Evolutionary conservation across 2,113 vertebrate genomes (phyloP), one percentile per base, ranked within the genome.

Genomic region (Hemibagrus wyckioides): DNA sequence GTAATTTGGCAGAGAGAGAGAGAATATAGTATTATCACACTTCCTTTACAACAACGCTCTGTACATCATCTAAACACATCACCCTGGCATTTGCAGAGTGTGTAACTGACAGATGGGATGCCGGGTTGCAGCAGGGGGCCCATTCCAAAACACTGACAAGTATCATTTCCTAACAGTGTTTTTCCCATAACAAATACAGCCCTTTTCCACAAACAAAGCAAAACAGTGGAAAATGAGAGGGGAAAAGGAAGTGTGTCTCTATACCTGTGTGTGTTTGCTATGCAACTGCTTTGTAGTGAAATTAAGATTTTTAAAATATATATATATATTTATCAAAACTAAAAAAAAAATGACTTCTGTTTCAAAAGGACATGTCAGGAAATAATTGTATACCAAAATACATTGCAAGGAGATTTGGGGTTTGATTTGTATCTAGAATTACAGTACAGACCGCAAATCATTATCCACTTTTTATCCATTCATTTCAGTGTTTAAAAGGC

Each of bases 191-290:
- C 80, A 52, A 11, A 25, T 39, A 30, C 41, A 54, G 86, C 33
- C 19, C 54, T 81, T 86, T 89, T 82, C 85, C 76, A 84, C 54
- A 75, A 76, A 87, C 56, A 13, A 30, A 48, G 39, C 85, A 84
- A 83, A 87, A 21, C 23, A 50, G 19, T 65, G 41, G 44, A 59
- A 48, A 87, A 81, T 41, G 17, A 54, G 25, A 50, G 6, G 83
- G 23, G 23, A 80, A n/a, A 23, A 65, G 69, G 36, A 39, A 80
- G 39, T 39, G 23, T 50, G 4, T 59, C n/a, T 33, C 10, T 25
- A 10, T 39, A 61, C 41, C 83, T 75, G 52, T 44, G 23, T 19
- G 25, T 9, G 44, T n/a, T 28, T n/a, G 13, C 25, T 8, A n/a
- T 77, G 44, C 44, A 77, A 48, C 19, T n/a, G 21, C 4, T 7